Evolutionary conservation across 2,797 vertebrate genomes (phyloP).

Genomic region (Chaetophractus vellerosus): DNA sequence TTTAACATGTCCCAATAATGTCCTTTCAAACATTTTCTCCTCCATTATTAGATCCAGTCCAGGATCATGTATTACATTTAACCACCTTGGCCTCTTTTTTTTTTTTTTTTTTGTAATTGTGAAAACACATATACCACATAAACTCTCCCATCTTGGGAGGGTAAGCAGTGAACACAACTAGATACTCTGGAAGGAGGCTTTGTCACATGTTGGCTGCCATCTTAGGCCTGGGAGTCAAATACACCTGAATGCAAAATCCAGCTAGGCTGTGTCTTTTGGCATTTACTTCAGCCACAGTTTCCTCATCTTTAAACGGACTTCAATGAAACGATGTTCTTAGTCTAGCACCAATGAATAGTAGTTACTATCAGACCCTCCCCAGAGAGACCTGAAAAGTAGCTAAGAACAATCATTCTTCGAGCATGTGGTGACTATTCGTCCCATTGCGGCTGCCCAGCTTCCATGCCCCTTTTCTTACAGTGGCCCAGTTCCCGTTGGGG

Average conservation of each 20-base stretch:
- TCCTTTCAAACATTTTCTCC: too few species aligned
- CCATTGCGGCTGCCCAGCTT: neutral
- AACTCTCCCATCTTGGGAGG: neutral
- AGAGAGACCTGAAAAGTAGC: neutral
- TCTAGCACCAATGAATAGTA: neutral
- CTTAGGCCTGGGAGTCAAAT: neutral
- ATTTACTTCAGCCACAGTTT: neutral
- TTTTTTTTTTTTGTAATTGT: too few species aligned
- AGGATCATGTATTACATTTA: too few species aligned
- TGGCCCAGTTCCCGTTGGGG: neutral
- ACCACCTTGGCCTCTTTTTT: too few species aligned
- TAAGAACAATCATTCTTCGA: neutral
- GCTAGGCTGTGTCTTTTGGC: neutral
- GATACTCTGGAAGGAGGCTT: neutral
- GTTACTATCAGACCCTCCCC: too few species aligned
- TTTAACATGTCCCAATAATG: too few species aligned
- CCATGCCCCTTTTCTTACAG: neutral
- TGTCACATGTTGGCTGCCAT: too few species aligned
- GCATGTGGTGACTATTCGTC: neutral
- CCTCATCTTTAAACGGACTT: neutral
- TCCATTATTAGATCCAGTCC: too few species aligned
- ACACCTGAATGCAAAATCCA: neutral
- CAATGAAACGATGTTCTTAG: neutral
- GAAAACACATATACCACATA: too few species aligned
- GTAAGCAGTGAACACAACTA: fast-evolving